These are phyloP conservation scores for Hyposmocoma kahamanoa DNA, from an alignment of 1,140 invertebrate genomes.

Conservation along the genomic window DNA sequence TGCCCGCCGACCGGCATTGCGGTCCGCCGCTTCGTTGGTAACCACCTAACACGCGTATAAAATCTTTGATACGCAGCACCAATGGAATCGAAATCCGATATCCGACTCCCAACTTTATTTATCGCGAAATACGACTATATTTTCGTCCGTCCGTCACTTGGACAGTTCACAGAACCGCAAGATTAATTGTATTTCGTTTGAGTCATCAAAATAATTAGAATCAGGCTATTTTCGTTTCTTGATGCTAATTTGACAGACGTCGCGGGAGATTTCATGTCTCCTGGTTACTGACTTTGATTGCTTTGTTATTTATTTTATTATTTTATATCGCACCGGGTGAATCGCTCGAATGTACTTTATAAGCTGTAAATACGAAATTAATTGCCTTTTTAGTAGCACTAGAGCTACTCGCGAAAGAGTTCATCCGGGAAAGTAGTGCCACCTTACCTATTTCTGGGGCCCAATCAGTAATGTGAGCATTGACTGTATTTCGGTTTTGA, in stretches of 20 bases:
- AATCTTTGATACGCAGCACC: slow-evolving; percentile 68
- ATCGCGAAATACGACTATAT: slow-evolving; percentile 69
- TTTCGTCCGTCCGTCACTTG: slow-evolving; percentile 65
- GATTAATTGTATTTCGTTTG: slow-evolving; percentile 73
- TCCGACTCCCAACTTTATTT: slow-evolving; percentile 62
- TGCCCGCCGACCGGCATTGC: slow-evolving; percentile 33
- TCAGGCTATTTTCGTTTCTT: slow-evolving; percentile 70
- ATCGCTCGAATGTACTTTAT: too few species aligned
- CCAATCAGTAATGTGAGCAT: too few species aligned
- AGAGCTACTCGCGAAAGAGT: too few species aligned
- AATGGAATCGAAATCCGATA: slow-evolving; percentile 71
- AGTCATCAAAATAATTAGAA: slow-evolving; percentile 74
- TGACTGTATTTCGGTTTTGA: too few species aligned
- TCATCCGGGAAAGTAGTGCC: too few species aligned
- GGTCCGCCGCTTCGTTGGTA: slow-evolving; percentile 38
- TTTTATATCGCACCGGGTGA: slow-evolving; percentile 15
- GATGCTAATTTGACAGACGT: slow-evolving; percentile 72
- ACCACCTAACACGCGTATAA: slow-evolving; percentile 40
- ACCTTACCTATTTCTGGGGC: too few species aligned
- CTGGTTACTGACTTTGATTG: slow-evolving; percentile 60
- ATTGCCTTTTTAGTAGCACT: too few species aligned
- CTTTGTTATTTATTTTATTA: slow-evolving; percentile 51
- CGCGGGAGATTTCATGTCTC: slow-evolving; percentile 66
- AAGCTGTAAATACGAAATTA: too few species aligned
- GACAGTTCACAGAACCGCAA: slow-evolving; percentile 72